Evolutionary conservation across 2,113 vertebrate genomes (phyloP).

Genomic region (Myiagra hebetior): DNA sequence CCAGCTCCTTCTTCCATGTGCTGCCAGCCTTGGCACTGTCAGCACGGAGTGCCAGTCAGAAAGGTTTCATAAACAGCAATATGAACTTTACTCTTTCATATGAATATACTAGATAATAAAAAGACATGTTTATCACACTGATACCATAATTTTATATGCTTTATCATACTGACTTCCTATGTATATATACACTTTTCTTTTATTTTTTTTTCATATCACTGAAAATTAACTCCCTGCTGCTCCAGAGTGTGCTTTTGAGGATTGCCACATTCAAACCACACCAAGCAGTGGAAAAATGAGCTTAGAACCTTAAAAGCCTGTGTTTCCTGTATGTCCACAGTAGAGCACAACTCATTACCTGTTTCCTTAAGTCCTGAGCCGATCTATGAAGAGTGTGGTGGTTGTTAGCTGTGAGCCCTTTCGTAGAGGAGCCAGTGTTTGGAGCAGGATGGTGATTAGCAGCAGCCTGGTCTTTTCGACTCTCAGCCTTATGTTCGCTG

Average conservation of each 20-base stretch:
- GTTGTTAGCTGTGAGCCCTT: constrained; percentile 80
- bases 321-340: not conserved
- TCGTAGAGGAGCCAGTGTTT: constrained; percentile 75
- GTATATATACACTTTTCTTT: not conserved
- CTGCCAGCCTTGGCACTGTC: not conserved
- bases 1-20: not conserved
- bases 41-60: not conserved
- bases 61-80: not conserved
- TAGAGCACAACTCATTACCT: constrained; percentile 72
- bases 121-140: not conserved
- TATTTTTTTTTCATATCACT: not conserved
- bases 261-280: rapidly evolving
- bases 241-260: not conserved
- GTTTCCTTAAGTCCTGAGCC: constrained; percentile 93
- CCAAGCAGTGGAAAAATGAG: not conserved
- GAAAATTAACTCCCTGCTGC: not conserved
- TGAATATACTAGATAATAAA: not conserved
- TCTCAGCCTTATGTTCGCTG: constrained; percentile 82
- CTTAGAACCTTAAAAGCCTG: not conserved
- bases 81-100: not conserved
- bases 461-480: constrained; percentile 79
- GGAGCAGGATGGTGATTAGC: constrained; percentile 66
- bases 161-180: not conserved
- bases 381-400: constrained; percentile 83
- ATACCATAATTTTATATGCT: not conserved